phyloP scores from a whole-genome alignment of 2,888 invertebrate genomes.

The Polietes domitor region DNA sequence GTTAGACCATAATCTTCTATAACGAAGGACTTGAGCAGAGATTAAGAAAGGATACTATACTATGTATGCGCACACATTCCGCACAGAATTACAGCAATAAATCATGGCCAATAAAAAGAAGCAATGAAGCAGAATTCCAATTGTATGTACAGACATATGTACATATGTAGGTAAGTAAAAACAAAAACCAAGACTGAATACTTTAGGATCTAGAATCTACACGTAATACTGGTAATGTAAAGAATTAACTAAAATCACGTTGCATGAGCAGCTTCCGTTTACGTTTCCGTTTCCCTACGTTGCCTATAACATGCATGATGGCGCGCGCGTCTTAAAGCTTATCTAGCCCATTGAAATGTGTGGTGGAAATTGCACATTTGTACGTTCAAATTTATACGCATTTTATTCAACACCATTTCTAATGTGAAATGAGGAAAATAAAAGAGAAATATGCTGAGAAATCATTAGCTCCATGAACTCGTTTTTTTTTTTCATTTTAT shows the following conservation, averaged over 20 bases:
- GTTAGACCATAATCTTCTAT: conserved; percentile 30
- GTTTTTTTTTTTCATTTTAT: too few relatives aligned
- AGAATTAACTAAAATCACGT: conserved; percentile 12
- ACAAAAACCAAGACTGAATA: not conserved
- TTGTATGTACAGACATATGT: conserved; percentile 28
- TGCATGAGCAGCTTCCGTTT: conserved; percentile 34
- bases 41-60: conserved; percentile 10
- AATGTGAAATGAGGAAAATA: too few relatives aligned
- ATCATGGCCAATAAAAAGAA: conserved; percentile 44
- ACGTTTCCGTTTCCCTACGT: too few relatives aligned
- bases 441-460: too few relatives aligned
- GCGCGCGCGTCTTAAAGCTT: conserved; percentile 11
- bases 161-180: conserved; percentile 15
- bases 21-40: conserved; percentile 16
- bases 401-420: not conserved
- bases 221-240: not conserved
- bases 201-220: too few relatives aligned
- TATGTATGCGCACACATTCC: not conserved
- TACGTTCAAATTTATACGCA: not conserved
- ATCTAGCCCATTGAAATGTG: conserved; percentile 8
- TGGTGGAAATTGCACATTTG: not conserved
- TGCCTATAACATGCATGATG: too few relatives aligned
- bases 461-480: too few relatives aligned
- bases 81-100: conserved; percentile 54
- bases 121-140: conserved; percentile 3